These are phyloP conservation scores for Antidorcas marsupialis DNA, from an alignment of 2,113 vertebrate species.

Conservation along the genomic window DNA sequence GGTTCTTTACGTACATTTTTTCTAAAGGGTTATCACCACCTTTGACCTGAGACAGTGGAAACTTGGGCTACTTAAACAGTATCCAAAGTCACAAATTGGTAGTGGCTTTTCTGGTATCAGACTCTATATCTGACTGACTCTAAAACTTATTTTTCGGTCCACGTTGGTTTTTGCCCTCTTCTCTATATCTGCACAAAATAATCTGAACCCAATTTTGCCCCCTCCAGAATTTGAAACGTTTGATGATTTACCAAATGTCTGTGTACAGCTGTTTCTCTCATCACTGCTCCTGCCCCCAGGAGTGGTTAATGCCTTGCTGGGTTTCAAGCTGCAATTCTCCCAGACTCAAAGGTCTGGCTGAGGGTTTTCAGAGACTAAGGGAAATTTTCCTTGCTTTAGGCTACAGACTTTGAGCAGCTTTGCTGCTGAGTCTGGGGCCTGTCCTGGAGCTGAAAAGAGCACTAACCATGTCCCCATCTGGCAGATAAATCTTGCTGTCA, in stretches of 20 bases:
- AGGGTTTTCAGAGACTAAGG: not conserved
- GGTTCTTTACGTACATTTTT: not conserved
- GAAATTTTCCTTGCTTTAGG: not conserved
- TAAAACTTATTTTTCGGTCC: not conserved
- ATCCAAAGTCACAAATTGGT: not conserved
- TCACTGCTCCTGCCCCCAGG: not conserved
- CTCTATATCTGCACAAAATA: constrained; percentile 19
- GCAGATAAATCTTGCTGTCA: constrained; percentile 4
- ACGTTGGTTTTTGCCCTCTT: not conserved
- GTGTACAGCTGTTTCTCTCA: not conserved
- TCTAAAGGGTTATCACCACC: not conserved
- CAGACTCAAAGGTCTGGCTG: not conserved
- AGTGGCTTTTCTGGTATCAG: not conserved
- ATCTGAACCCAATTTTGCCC: constrained; percentile 30
- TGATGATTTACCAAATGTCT: not conserved
- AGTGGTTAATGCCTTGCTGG: not conserved
- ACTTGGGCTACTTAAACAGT: not conserved
- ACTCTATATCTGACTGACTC: not conserved
- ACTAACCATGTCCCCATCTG: constrained; percentile 19
- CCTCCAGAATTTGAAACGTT: not conserved
- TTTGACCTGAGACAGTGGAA: not conserved
- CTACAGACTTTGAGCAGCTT: not conserved
- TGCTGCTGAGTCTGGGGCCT: constrained; percentile 3
- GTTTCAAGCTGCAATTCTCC: not conserved
- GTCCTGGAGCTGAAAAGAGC: not conserved